Evolutionary conservation across 2,113 vertebrate genomes (phyloP).

Genomic region (Tragelaphus scriptus): DNA sequence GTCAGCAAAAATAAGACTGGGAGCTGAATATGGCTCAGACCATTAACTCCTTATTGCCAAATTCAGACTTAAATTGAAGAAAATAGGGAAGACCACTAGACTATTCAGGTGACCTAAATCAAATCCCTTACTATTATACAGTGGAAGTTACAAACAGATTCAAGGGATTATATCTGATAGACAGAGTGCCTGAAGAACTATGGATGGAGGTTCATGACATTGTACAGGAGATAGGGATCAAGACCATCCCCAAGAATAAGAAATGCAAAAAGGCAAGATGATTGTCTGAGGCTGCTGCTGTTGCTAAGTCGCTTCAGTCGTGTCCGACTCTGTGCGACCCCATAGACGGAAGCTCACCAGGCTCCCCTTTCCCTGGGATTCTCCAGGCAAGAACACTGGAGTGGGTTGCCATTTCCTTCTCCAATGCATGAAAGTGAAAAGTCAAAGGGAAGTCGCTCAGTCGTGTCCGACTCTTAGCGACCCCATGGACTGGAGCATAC

Average conservation of each 20-base stretch:
- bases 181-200: not conserved
- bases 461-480: too few relatives aligned
- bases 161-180: not conserved
- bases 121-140: not conserved
- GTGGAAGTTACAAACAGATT: not conserved
- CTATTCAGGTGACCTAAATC: not conserved
- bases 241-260: not conserved
- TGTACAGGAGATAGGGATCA: not conserved
- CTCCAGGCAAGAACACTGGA: too few relatives aligned
- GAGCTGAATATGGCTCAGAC: not conserved
- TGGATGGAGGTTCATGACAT: not conserved
- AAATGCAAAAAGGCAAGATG: not conserved
- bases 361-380: too few relatives aligned
- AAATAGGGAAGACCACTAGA: not conserved
- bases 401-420: too few relatives aligned
- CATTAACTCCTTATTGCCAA: not conserved
- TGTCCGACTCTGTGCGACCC: too few relatives aligned
- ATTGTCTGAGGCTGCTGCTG: not conserved
- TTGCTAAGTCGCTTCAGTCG: too few relatives aligned
- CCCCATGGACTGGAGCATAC: too few relatives aligned
- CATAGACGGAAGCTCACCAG: too few relatives aligned
- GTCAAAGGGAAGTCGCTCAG: too few relatives aligned
- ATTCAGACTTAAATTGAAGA: not conserved
- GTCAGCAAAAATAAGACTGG: not conserved
- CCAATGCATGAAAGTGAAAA: too few relatives aligned